Percentiles rank a stretch among this genome's conserved stretches.
phyloP scores from a whole-genome alignment of 1,140 invertebrate genomes.

The Rhizoglyphus robini region DNA sequence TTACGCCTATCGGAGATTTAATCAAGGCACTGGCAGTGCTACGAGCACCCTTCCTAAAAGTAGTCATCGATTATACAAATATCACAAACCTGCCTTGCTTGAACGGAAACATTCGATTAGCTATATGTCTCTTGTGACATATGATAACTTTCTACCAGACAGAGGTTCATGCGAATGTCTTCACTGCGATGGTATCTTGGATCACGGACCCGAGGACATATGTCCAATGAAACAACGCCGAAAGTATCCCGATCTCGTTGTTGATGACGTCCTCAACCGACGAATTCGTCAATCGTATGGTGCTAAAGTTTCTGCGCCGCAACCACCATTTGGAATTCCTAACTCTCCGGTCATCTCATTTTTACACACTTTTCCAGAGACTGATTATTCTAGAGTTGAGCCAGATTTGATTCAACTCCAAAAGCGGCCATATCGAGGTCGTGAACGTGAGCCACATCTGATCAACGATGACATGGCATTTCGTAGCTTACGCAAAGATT shows the following conservation, averaged over 20 bases:
- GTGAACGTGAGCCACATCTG: conserved; percentile 48
- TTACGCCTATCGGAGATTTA: conserved; percentile 58
- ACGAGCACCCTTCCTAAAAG: too few species aligned
- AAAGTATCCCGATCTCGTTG: conserved; percentile 59
- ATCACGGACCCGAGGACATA: too few species aligned
- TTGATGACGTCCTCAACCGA: conserved; percentile 67
- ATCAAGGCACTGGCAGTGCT: conserved; percentile 29
- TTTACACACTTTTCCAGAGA: conserved; percentile 45
- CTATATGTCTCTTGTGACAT: conserved; percentile 29
- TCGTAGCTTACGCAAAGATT: conserved; percentile 62
- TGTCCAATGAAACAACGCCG: conserved; percentile 31
- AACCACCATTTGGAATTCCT: conserved; percentile 69
- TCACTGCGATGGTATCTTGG: too few species aligned
- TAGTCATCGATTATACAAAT: background rate
- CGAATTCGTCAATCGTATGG: conserved; percentile 58
- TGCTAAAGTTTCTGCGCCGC: conserved; percentile 53
- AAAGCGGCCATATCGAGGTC: conserved; percentile 4
- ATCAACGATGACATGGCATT: conserved; percentile 74
- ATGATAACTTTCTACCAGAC: conserved; percentile 51
- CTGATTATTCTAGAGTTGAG: conserved; percentile 61
- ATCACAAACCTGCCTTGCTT: background rate
- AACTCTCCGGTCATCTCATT: conserved; percentile 54
- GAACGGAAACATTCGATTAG: conserved; percentile 27
- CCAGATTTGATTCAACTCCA: background rate
- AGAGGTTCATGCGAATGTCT: too few species aligned